A percentile compares a stretch with the other conserved stretches of the same genome.
phyloP scores from a whole-genome alignment of 2,888 invertebrate species.

The Agrenia bidenticulata region DNA sequence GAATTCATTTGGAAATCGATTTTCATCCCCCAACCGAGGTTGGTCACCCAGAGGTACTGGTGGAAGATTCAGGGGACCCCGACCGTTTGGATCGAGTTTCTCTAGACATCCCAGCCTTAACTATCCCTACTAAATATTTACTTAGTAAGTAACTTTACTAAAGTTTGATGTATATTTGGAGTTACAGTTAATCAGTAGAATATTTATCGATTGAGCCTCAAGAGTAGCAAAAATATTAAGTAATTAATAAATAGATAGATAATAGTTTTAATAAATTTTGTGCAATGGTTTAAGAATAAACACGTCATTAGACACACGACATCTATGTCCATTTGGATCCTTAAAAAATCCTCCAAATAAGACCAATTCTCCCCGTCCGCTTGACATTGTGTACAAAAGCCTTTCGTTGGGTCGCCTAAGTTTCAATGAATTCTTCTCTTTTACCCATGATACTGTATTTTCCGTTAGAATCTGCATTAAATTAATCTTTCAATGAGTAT shows the following conservation, averaged over 20 bases:
- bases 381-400: constrained; percentile 83
- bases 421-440: constrained; percentile 64
- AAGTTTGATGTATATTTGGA: too few relatives aligned
- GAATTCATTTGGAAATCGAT: constrained; percentile 2
- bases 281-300: constrained; percentile 48
- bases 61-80: constrained; percentile 20
- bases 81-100: not conserved
- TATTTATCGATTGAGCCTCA: not conserved
- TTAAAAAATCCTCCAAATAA: constrained; percentile 96
- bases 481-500: not conserved
- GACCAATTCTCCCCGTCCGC: constrained; percentile 87
- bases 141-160: too few relatives aligned
- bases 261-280: constrained; percentile 38
- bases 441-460: constrained; percentile 39
- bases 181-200: too few relatives aligned
- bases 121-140: constrained; percentile 24
- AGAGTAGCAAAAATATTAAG: not conserved
- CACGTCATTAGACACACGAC: constrained; percentile 51
- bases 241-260: constrained; percentile 26
- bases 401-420: constrained; percentile 80
- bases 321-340: constrained; percentile 57
- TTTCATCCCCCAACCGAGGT: constrained; percentile 28
- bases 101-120: constrained; percentile 6
- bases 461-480: constrained; percentile 37
- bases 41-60: constrained; percentile 26